phyloP scores from a whole-genome alignment of 2,888 invertebrate species.

The Pyrocoelia pectoralis region DNA sequence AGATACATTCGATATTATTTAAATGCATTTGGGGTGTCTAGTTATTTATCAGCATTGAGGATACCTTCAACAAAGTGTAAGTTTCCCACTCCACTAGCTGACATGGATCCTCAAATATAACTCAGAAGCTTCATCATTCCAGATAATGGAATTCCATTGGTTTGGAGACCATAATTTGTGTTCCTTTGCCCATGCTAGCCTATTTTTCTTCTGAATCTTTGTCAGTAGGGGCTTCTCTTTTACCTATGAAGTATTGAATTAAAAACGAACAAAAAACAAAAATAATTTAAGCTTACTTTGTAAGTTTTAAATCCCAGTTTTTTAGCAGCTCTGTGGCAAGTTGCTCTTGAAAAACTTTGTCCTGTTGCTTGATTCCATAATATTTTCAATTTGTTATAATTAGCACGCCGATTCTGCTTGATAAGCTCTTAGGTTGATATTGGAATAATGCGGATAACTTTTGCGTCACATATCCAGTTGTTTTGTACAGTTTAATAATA shows the following conservation, averaged over 20 bases:
- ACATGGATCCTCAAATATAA: background rate
- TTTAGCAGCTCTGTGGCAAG: background rate
- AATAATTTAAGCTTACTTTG: background rate
- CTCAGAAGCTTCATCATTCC: conserved; percentile 1
- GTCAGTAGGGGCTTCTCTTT: background rate
- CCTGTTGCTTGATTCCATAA: background rate
- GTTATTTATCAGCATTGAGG: background rate
- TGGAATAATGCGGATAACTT: too few relatives aligned
- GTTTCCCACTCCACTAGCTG: background rate
- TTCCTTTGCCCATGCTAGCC: background rate
- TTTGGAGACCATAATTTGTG: background rate
- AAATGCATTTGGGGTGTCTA: background rate
- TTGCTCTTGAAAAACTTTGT: background rate
- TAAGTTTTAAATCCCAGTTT: conserved; percentile 6
- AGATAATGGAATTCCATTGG: background rate
- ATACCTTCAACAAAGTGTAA: background rate
- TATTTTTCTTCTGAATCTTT: background rate
- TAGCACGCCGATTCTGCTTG: background rate
- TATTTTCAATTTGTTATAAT: background rate
- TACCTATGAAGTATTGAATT: background rate
- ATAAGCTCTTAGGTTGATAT: too few relatives aligned
- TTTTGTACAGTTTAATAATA: too few relatives aligned
- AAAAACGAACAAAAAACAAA: background rate
- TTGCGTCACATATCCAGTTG: too few relatives aligned
- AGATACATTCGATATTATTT: background rate